A percentile compares a stretch with the other conserved stretches of the same genome.
Conservation (phyloP, 92 coral and sea anemone species). For the Parazoanthus swiftii region DNA sequence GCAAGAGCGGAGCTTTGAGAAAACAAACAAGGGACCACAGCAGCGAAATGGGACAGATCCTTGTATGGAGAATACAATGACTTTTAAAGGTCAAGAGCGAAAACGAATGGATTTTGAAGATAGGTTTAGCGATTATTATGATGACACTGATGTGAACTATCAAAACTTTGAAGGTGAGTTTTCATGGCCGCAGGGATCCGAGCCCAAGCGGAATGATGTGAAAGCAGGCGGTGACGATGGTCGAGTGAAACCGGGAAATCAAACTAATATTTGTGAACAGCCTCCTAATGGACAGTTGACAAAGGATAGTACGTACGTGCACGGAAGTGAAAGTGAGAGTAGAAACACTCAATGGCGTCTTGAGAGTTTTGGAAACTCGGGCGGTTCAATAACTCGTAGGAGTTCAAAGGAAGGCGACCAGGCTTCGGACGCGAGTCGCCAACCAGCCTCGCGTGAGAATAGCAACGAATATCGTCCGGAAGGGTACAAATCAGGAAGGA, state of each 20-base stretch:
- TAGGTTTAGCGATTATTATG: constrained; percentile 1
- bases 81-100: background rate
- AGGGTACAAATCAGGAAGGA: background rate
- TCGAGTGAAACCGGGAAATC: background rate
- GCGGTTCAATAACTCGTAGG: background rate
- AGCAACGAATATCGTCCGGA: background rate
- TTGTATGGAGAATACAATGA: background rate
- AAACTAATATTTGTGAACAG: background rate
- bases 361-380: background rate
- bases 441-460: constrained; percentile 3
- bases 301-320: background rate
- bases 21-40: background rate
- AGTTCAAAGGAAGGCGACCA: constrained; percentile 25
- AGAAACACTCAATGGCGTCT: background rate
- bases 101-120: background rate
- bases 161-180: constrained; percentile 8
- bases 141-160: constrained; percentile 8
- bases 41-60: background rate
- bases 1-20: constrained; percentile 23
- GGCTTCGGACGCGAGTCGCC: background rate
- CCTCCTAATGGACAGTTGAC: background rate
- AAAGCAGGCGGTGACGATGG: background rate
- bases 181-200: background rate
- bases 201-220: background rate
- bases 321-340: constrained; percentile 7